Evolutionary conservation across 2,113 vertebrate genomes (phyloP), one percentile per base, ranked within the genome.

Genomic region (Donacobius atricapilla): DNA sequence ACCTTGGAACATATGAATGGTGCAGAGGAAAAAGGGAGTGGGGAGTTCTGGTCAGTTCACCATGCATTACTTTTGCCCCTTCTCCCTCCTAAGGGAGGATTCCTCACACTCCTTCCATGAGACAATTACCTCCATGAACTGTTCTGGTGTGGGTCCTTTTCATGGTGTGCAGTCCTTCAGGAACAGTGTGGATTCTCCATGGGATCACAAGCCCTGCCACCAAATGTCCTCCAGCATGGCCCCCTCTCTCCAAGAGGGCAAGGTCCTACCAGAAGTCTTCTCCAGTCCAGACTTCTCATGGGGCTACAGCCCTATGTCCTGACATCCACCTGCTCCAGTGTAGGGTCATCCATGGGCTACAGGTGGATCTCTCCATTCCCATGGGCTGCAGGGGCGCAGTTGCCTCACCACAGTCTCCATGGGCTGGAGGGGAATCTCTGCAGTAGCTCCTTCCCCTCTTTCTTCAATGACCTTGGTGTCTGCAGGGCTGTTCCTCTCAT

Each of bases 171-270:
- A 64, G 50, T 25, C 11, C 11, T 39, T 71, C 50, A 71, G 27
- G 28, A 57, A 15, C 6, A 33, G 15, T 0, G 0, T 21, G 28
- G 42, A 28, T 57, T 20, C 15, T 24, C 37, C n/a, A 11, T 18
- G 22, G 12, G 6, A 10, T 69, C n/a, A 27, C 12, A 54, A 76
- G 13, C 14, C 25, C 15, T 63, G 12, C 15, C 42, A 63, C 27
- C 5, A 83, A 70, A 63, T 17, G 18, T 76, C 7, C 18, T 83
- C 4, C 27, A 47, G 12, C 22, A 23, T 28, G 31, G 2, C 2
- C 3, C 10, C 6, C 31, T 56, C 35, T 56, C 18, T 56, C 27
- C 18, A 40, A 3, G 4, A 37, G 7, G 27, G 15, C 37, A 37
- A 81, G 13, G 10, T 63, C 18, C 39, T 79, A 20, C 14, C 28